A percentile compares a stretch with the other conserved stretches of the same genome.
Evolutionary conservation across 2,113 vertebrate genomes (phyloP).

Genomic region (Tautogolabrus adspersus): DNA sequence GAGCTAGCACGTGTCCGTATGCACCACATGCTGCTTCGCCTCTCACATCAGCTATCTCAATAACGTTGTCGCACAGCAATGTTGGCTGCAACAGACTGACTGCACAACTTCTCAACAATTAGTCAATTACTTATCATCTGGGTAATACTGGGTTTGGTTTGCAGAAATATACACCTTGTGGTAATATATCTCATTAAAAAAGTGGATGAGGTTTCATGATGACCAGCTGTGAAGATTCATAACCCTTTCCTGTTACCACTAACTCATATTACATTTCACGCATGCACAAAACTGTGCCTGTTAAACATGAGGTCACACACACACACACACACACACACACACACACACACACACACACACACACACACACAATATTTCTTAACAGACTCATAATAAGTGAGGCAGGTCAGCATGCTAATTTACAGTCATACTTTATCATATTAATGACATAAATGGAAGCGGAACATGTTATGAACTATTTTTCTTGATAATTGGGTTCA

Average conservation of each 20-base stretch:
- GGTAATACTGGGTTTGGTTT: slow-evolving; percentile 61
- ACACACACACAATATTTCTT: neutral
- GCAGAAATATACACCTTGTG: slow-evolving; percentile 45
- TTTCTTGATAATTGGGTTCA: slow-evolving; percentile 12
- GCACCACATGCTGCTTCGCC: slow-evolving; percentile 46
- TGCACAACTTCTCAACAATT: slow-evolving; percentile 68
- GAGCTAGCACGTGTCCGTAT: slow-evolving; percentile 43
- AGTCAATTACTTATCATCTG: slow-evolving; percentile 72
- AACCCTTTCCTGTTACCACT: slow-evolving; percentile 39
- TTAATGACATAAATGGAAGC: slow-evolving; percentile 28
- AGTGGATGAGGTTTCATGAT: slow-evolving; percentile 73
- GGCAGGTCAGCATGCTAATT: slow-evolving; percentile 14
- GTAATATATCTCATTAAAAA: slow-evolving; percentile 78
- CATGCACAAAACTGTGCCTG: neutral
- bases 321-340: neutral
- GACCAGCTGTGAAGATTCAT: slow-evolving; percentile 54
- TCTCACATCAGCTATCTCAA: slow-evolving; percentile 61
- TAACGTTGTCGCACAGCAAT: slow-evolving; percentile 57
- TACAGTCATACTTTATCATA: slow-evolving; percentile 38
- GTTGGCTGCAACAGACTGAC: slow-evolving; percentile 40
- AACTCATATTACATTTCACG: slow-evolving; percentile 11
- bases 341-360: no score
- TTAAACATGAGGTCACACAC: slow-evolving; percentile 16
- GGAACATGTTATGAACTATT: slow-evolving; percentile 15
- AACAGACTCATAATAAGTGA: slow-evolving; percentile 40